phyloP scores from a whole-genome alignment of 2,797 vertebrate species.

The Onychomys arenicola region DNA sequence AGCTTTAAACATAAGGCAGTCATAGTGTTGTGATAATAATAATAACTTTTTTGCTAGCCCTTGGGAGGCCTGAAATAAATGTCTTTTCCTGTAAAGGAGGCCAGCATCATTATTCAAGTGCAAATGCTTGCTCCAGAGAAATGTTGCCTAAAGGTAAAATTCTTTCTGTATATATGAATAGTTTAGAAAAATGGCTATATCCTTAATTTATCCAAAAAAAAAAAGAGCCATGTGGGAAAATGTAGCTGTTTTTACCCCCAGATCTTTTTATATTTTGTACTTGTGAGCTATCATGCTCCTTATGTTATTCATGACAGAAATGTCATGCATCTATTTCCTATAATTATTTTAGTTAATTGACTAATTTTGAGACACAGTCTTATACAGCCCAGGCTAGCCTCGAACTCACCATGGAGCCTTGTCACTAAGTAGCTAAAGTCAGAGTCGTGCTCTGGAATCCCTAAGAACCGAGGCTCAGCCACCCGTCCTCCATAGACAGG shows the following conservation, averaged over 20 bases:
- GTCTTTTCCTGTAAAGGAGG: conserved; percentile 62
- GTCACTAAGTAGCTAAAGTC: background rate
- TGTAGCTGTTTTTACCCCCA: background rate
- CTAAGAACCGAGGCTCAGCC: too few relatives aligned
- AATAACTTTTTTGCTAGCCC: conserved; percentile 53
- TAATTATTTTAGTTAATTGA: background rate
- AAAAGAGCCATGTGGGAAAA: background rate
- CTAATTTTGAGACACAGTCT: background rate
- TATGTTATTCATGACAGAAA: background rate
- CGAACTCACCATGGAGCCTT: background rate
- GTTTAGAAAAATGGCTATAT: conserved; percentile 13
- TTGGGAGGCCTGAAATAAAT: conserved; percentile 40
- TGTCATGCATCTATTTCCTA: background rate
- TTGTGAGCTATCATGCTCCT: conserved; percentile 28
- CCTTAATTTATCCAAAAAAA: conserved; percentile 53
- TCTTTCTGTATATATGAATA: conserved; percentile 10
- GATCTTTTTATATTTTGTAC: background rate
- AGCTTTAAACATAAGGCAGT: conserved; percentile 63
- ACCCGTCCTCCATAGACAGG: background rate
- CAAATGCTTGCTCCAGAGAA: conserved; percentile 52
- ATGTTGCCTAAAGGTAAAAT: conserved; percentile 24
- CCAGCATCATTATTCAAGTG: conserved; percentile 42
- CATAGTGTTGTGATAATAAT: conserved; percentile 29
- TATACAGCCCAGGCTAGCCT: background rate
- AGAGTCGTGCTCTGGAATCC: background rate